Conservation (phyloP, 2,113 vertebrate species). For the Xiphophorus couchianus region DNA sequence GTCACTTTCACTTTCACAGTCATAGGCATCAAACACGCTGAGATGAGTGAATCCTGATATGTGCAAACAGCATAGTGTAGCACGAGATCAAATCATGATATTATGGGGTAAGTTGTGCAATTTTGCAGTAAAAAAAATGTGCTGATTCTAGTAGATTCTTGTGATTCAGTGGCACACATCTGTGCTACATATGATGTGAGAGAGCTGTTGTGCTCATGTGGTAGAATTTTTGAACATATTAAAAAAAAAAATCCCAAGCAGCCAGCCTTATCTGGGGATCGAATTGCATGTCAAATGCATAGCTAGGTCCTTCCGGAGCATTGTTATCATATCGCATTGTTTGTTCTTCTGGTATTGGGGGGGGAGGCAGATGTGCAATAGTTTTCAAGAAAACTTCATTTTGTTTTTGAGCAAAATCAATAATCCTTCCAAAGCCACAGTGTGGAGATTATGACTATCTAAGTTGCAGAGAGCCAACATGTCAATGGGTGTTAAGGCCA, state of each 20-base stretch:
- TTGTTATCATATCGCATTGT: not conserved
- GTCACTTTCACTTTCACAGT: no score
- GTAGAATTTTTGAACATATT: no score
- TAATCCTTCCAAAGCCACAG: not conserved
- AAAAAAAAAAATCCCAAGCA: not conserved
- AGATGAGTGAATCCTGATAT: no score
- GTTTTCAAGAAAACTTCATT: not conserved
- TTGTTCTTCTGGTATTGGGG: not conserved
- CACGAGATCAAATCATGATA: not conserved
- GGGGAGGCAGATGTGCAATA: not conserved
- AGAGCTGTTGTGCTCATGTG: no score
- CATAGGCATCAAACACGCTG: no score
- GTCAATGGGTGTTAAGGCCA: constrained; percentile 58
- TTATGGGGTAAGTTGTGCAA: not conserved
- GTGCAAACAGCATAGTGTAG: no score
- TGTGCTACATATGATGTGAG: not conserved
- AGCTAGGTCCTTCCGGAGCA: not conserved
- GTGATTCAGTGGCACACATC: not conserved
- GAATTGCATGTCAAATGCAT: not conserved
- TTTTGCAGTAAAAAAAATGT: no score
- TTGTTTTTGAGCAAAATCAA: not conserved
- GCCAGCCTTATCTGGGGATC: not conserved
- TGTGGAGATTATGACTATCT: constrained; percentile 29
- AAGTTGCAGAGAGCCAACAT: constrained; percentile 43
- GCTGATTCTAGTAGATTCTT: not conserved